Conservation (phyloP, 2,888 invertebrate genomes). For the Harpagoxenus sublaevis region DNA sequence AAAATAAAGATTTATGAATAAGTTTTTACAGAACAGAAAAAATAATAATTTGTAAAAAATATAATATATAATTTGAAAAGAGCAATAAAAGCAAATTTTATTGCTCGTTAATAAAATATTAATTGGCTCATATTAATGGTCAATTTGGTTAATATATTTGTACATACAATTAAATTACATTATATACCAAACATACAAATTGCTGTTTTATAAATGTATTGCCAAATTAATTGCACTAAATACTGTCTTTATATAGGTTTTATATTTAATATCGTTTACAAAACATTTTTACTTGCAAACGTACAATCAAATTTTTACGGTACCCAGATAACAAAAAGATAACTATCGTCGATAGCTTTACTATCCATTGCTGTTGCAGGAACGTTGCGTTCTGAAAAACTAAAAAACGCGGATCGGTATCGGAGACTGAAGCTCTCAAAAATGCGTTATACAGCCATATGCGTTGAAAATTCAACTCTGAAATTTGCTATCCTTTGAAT, state of each 20-base stretch:
- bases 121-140: too few relatives aligned
- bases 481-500: not conserved
- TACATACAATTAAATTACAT: not conserved
- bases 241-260: not conserved
- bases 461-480: not conserved
- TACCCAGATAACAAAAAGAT: not conserved
- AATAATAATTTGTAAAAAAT: not conserved
- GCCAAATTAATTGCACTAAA: not conserved
- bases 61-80: not conserved
- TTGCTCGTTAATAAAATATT: slow-evolving; percentile 2
- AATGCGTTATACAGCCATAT: not conserved
- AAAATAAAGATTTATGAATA: not conserved
- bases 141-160: slow-evolving; percentile 9
- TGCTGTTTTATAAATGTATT: not conserved
- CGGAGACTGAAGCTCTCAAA: not conserved
- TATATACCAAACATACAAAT: not conserved
- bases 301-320: not conserved
- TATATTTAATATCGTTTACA: not conserved
- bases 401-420: not conserved
- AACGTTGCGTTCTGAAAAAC: not conserved
- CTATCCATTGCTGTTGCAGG: not conserved
- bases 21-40: not conserved
- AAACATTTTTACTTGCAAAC: not conserved
- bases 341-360: not conserved
- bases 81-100: not conserved